Evolutionary conservation across 2,797 vertebrate genomes (phyloP), one percentile per base, ranked within the genome.

Genomic region (Glyptemys insculpta): DNA sequence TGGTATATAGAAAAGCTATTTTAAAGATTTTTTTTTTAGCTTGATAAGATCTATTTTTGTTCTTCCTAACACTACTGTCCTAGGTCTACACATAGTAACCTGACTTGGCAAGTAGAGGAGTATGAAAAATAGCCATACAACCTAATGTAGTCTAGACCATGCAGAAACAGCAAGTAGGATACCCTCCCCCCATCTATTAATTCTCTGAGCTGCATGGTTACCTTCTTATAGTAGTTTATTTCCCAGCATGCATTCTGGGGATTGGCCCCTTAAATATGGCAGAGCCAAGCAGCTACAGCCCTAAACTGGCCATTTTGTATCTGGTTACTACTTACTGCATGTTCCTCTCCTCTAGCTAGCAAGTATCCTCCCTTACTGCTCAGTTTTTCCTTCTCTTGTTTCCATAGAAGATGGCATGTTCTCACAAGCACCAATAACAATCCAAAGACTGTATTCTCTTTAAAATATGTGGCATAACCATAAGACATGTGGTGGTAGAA

Each of bases 261-360:
- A 0, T 3, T 78, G 74, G 81, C 76, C 68, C 82, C 83, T 62
- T 27, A 87, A 86, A 54, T 90, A 72, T 2, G 88, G 85, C 82
- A 57, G 31, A 90, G 90, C 92, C 92, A 92, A 6, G 25, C 59
- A 49, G 86, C 90, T 21, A 74, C 86, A 89, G 81, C 92, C 76
- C n/a, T 72, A 25, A 23, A 23, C 68, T 72, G 21, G 68, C 68
- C n/a, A 37, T 41, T 72, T 72, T 57, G 49, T 1, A 44, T 54
- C 53, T 93, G 91, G 92, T 86, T 95, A 87, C 78, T 91, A 47
- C 81, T 12, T 54, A 88, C 83, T 27, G 25, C 79, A 2, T 23
- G 8, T 83, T 89, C 83, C 18, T 23, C 87, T 27, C 23, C 76
- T 31, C 41, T 10, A 27, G 37, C 29, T 2, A 41, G 79, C 3